Percentiles rank a stretch among this genome's conserved stretches.
Evolutionary conservation across 2,888 invertebrate species (phyloP).

Genomic region (Odontocerum albicorne): DNA sequence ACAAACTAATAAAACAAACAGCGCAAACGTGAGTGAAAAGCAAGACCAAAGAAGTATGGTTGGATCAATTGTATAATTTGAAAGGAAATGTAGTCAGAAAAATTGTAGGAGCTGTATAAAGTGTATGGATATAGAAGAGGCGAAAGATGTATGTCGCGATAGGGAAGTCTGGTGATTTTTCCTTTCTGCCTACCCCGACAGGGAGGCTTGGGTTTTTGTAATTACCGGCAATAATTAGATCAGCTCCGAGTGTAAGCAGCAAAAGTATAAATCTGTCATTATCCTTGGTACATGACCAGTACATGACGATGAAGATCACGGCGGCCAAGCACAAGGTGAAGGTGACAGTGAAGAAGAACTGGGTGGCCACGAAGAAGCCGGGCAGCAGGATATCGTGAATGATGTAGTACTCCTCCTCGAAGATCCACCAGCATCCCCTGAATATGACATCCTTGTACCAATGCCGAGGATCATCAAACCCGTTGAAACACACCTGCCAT

Average conservation of each 20-base stretch:
- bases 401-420: conserved; percentile 95
- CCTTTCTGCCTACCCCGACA: not conserved
- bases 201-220: too few species aligned
- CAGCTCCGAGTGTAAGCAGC: conserved; percentile 72
- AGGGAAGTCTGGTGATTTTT: too few species aligned
- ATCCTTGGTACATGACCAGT: conserved; percentile 72
- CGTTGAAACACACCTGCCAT: conserved; percentile 93
- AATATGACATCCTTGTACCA: conserved; percentile 86
- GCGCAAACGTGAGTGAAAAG: too few species aligned
- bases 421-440: conserved; percentile 94
- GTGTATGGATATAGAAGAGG: too few species aligned
- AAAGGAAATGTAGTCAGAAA: too few species aligned
- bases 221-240: conserved; percentile 67
- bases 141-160: too few species aligned
- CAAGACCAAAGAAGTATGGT: too few species aligned
- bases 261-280: conserved; percentile 76
- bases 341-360: conserved; percentile 89
- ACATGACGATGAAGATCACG: conserved; percentile 71
- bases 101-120: too few species aligned
- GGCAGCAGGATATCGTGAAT: conserved; percentile 88
- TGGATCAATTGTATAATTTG: too few species aligned
- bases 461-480: conserved; percentile 83
- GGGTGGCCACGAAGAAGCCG: conserved; percentile 90
- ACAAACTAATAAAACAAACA: too few species aligned
- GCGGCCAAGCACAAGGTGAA: conserved; percentile 79